Conservation (phyloP, 2,888 invertebrate genomes). For the Biston betularia region DNA sequence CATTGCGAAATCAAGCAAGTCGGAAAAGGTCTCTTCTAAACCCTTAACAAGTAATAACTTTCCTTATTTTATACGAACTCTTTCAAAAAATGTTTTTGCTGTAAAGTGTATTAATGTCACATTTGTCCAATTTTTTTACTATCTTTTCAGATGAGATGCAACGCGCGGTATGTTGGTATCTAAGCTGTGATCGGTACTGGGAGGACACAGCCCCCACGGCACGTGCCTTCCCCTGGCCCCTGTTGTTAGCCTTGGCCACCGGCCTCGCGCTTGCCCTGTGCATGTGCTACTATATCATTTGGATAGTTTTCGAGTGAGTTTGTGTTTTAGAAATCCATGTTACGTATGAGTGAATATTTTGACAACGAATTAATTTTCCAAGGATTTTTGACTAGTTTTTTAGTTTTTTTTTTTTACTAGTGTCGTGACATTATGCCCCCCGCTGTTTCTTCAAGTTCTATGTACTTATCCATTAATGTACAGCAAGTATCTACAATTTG, state of each 20-base stretch:
- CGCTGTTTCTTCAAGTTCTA: neutral
- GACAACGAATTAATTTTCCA: neutral
- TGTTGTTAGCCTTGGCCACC: slow-evolving; percentile 91
- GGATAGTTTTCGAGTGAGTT: slow-evolving; percentile 96
- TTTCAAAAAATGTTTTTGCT: neutral
- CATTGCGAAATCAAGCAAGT: neutral
- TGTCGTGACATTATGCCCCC: neutral
- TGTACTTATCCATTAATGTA: neutral
- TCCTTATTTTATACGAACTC: neutral
- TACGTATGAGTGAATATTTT: neutral
- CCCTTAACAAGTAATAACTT: no score
- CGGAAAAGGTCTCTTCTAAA: neutral
- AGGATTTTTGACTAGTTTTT: no score
- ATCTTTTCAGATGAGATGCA: slow-evolving; percentile 92
- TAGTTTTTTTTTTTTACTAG: no score
- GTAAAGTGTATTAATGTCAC: neutral
- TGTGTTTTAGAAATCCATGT: neutral
- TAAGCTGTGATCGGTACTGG: slow-evolving; percentile 97
- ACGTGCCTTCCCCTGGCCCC: slow-evolving; percentile 93
- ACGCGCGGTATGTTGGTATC: slow-evolving; percentile 95
- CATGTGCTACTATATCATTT: slow-evolving; percentile 96
- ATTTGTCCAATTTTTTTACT: no score
- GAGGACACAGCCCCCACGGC: slow-evolving; percentile 92
- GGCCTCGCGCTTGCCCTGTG: slow-evolving; percentile 93
- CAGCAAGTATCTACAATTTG: neutral